These are phyloP conservation scores for Isichthys henryi DNA, from an alignment of 2,113 vertebrate genomes.

Conservation along the genomic window DNA sequence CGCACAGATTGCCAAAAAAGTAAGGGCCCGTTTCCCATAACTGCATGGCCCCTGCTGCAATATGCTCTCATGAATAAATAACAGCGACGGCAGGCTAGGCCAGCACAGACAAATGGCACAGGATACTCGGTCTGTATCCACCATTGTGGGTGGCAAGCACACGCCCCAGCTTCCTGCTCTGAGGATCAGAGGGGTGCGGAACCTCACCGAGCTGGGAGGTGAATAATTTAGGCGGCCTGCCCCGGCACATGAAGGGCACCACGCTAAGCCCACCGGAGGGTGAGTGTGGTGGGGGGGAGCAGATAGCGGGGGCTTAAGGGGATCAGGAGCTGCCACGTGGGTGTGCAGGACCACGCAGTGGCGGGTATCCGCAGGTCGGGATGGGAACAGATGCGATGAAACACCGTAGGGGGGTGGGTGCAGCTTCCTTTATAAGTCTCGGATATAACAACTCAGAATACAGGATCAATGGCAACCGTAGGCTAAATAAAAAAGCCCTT, in stretches of 20 bases:
- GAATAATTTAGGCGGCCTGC: conserved; percentile 39
- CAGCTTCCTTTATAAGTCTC: background rate
- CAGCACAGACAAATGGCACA: background rate
- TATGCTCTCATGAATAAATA: conserved; percentile 39
- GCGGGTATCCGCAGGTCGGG: background rate
- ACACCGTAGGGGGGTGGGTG: background rate
- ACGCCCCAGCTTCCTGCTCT: background rate
- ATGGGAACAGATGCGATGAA: background rate
- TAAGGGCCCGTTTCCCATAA: background rate
- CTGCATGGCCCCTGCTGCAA: background rate
- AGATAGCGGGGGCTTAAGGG: background rate
- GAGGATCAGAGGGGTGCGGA: background rate
- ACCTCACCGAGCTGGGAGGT: conserved; percentile 3
- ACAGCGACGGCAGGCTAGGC: background rate
- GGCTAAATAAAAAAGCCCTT: background rate
- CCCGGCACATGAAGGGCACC: conserved; percentile 21
- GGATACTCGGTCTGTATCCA: background rate
- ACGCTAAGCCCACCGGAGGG: background rate
- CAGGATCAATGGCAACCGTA: background rate
- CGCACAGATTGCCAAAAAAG: background rate
- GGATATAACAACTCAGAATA: background rate
- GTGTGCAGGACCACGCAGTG: background rate
- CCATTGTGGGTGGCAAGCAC: background rate
- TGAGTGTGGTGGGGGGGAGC: conserved; percentile 21
- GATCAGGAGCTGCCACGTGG: background rate